Percentiles rank a stretch among this genome's conserved stretches.
These are phyloP conservation scores for Rhaphigaster nebulosa DNA, from an alignment of 2,888 invertebrate genomes.

Conservation along the genomic window DNA sequence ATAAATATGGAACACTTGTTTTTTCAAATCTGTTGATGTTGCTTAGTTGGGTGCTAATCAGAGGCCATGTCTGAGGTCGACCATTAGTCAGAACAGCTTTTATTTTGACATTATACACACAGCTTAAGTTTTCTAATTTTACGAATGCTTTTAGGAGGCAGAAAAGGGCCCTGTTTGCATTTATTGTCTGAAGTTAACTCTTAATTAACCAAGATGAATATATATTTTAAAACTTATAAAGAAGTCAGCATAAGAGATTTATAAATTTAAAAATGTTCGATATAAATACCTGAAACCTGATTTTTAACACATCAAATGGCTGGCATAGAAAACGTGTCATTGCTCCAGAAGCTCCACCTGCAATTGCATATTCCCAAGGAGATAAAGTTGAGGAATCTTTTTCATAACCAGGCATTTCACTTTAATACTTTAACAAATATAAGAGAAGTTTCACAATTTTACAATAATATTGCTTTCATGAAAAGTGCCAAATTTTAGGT, in stretches of 20 bases:
- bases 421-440: background rate
- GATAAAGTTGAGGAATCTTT: slow-evolving; percentile 48
- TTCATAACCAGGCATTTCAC: slow-evolving; percentile 60
- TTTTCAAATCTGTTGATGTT: background rate
- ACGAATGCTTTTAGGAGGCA: background rate
- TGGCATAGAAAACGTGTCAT: slow-evolving; percentile 86
- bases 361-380: slow-evolving; percentile 67
- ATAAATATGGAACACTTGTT: too few relatives aligned
- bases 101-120: too few relatives aligned
- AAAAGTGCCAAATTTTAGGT: background rate
- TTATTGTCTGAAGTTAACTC: background rate
- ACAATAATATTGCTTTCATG: background rate
- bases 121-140: background rate
- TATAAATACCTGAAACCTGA: slow-evolving; percentile 85
- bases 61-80: too few relatives aligned
- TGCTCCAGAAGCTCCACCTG: slow-evolving; percentile 87
- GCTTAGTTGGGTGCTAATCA: background rate
- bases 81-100: too few relatives aligned
- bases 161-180: background rate
- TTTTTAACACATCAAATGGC: slow-evolving; percentile 97
- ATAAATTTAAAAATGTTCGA: background rate
- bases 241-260: background rate
- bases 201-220: too few relatives aligned
- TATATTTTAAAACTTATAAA: background rate
- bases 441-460: background rate